phyloP scores from a whole-genome alignment of 64 coral and sea anemone species.

The Exaiptasia diaphana region DNA sequence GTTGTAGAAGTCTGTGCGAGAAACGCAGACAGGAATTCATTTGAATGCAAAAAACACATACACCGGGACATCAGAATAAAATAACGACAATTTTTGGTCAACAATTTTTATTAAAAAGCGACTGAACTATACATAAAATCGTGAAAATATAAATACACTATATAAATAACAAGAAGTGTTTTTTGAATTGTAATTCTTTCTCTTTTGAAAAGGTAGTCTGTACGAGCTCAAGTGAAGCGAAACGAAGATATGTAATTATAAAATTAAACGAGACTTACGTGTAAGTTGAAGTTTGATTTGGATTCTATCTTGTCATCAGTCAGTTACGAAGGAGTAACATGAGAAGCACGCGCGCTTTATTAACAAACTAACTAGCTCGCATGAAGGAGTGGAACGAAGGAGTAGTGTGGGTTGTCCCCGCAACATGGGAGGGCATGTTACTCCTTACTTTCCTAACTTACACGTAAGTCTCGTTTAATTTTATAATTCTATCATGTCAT shows the following conservation, averaged over 20 bases:
- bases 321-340: background rate
- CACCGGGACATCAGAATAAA: background rate
- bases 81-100: background rate
- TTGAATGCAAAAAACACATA: background rate
- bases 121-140: background rate
- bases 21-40: background rate
- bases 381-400: background rate
- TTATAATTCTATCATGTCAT: background rate
- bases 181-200: background rate
- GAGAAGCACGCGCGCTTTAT: background rate
- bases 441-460: background rate
- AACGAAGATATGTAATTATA: background rate
- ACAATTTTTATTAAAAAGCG: background rate
- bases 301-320: background rate
- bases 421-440: background rate
- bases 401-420: background rate
- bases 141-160: background rate
- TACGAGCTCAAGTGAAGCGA: too few relatives aligned
- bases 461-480: background rate
- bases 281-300: background rate
- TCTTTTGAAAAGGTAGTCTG: background rate
- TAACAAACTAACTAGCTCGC: background rate
- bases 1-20: too few relatives aligned
- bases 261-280: slow-evolving; percentile 2
- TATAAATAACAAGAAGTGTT: background rate